phyloP scores from a whole-genome alignment of 35 echinoderm and acorn worm genomes.

The Lytechinus pictus region DNA sequence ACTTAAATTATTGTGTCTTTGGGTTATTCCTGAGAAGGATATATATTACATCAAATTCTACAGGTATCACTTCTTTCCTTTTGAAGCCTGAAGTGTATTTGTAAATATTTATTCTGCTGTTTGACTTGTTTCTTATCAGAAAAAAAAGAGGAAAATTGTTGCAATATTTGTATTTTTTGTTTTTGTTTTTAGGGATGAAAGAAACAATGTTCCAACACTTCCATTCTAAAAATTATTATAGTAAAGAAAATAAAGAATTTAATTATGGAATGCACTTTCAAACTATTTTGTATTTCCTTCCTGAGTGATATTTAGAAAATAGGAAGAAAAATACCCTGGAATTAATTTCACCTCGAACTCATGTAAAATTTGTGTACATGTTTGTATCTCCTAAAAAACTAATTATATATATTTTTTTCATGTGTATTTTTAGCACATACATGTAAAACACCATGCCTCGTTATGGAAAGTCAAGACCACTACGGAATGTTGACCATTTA shows the following conservation, averaged over 20 bases:
- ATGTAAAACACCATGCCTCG: slow-evolving; percentile 4
- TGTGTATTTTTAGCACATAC: neutral
- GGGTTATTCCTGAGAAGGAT: neutral
- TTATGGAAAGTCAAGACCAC: neutral
- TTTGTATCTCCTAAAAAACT: neutral
- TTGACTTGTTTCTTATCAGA: neutral
- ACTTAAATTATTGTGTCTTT: neutral
- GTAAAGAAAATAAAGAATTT: no score
- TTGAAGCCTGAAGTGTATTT: neutral
- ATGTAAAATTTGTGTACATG: neutral
- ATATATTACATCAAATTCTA: neutral
- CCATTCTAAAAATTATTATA: no score
- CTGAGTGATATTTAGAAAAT: neutral
- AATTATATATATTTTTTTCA: neutral
- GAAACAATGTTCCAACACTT: neutral
- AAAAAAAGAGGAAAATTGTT: neutral
- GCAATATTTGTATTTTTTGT: neutral
- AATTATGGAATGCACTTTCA: neutral
- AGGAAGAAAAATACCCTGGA: no score
- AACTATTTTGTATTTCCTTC: neutral
- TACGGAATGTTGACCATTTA: neutral
- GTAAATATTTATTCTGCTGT: neutral
- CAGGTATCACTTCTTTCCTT: neutral
- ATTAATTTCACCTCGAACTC: neutral
- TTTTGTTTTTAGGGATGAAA: neutral